These are phyloP conservation scores for Himalopsyche tibetana DNA, from an alignment of 2,888 invertebrate genomes.

Conservation along the genomic window DNA sequence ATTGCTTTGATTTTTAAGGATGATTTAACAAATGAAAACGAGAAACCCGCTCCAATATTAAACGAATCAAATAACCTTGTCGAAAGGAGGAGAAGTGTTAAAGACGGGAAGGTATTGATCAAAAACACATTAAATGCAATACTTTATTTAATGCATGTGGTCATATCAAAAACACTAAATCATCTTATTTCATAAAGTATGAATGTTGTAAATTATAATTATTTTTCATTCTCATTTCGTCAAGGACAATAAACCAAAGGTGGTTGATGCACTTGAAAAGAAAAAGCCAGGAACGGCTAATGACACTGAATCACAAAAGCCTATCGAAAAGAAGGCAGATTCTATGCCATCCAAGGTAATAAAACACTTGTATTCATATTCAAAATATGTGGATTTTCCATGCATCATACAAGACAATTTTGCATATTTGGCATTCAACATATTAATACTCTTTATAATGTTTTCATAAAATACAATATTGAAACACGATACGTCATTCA, in stretches of 20 bases:
- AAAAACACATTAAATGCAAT: neutral
- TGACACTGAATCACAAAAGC: conserved; percentile 45
- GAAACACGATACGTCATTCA: no score
- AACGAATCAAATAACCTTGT: neutral
- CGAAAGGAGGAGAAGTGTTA: conserved; percentile 1
- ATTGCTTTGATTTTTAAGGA: neutral
- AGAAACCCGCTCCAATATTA: neutral
- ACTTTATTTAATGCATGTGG: neutral
- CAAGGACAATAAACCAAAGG: conserved; percentile 44
- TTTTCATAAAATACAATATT: no score
- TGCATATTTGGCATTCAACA: no score
- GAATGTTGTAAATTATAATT: neutral
- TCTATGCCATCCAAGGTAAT: conserved; percentile 45
- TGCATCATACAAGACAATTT: no score
- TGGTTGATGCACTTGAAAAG: neutral
- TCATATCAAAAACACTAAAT: conserved; percentile 27
- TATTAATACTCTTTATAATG: no score
- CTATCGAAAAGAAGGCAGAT: conserved; percentile 49
- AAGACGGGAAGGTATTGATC: neutral
- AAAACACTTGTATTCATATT: neutral
- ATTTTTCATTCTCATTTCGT: no score
- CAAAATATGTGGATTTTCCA: no score
- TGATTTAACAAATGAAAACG: neutral
- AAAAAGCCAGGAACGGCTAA: conserved; percentile 41
- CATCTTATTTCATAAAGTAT: neutral